phyloP scores from a whole-genome alignment of 2,888 invertebrate genomes.

The Agrotis exclamationis region DNA sequence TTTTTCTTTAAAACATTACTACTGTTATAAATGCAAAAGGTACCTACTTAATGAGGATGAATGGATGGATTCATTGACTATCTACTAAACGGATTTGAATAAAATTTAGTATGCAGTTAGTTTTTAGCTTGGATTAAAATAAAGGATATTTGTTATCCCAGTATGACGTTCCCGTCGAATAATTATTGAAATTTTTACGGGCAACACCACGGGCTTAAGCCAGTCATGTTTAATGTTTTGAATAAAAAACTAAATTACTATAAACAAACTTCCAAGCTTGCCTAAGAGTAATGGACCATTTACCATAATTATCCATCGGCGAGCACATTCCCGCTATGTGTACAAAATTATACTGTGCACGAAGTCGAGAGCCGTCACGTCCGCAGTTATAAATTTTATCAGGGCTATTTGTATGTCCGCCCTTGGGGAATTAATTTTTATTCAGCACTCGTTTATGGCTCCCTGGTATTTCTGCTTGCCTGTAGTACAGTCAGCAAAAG shows the following conservation, averaged over 20 bases:
- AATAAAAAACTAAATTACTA: neutral
- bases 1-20: no score
- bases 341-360: slow-evolving; percentile 78
- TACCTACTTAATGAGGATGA: no score
- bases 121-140: no score
- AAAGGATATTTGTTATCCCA: no score
- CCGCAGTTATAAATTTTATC: slow-evolving; percentile 71
- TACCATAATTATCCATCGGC: slow-evolving; percentile 80
- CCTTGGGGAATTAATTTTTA: slow-evolving; percentile 71
- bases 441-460: slow-evolving; percentile 68
- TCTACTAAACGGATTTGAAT: no score
- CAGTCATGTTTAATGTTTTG: neutral
- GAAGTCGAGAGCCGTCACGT: slow-evolving; percentile 70
- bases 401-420: slow-evolving; percentile 68
- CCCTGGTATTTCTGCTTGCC: slow-evolving; percentile 56
- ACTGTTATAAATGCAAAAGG: no score
- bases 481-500: slow-evolving; percentile 36
- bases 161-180: no score
- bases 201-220: no score
- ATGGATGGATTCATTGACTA: no score
- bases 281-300: slow-evolving; percentile 76
- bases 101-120: no score
- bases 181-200: no score
- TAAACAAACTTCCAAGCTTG: slow-evolving; percentile 39
- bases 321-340: slow-evolving; percentile 74